Evolutionary conservation across 2,888 invertebrate species (phyloP).

Genomic region (Lottia scabra): DNA sequence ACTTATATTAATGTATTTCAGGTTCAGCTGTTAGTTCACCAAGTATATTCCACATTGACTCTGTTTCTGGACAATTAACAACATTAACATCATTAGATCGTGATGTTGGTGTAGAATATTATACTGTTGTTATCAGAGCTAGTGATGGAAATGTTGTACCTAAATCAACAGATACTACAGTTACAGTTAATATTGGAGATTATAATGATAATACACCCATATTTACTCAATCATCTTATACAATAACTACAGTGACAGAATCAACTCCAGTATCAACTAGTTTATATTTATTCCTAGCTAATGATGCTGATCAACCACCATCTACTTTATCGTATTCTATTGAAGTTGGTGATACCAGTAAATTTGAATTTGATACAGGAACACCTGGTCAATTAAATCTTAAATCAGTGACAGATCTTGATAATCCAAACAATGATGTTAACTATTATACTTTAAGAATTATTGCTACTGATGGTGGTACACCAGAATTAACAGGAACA

Average conservation of each 20-base stretch:
- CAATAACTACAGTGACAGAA: slow-evolving; percentile 30
- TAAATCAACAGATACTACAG: background rate
- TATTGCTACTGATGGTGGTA: slow-evolving; percentile 28
- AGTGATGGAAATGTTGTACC: slow-evolving; percentile 18
- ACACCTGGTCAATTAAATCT: slow-evolving; percentile 32
- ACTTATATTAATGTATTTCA: slow-evolving; percentile 6
- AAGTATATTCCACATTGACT: slow-evolving; percentile 40
- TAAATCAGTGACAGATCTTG: slow-evolving; percentile 20
- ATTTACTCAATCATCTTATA: slow-evolving; percentile 14
- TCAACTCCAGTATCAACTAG: slow-evolving; percentile 24
- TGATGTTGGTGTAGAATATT: slow-evolving; percentile 32
- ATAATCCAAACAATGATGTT: slow-evolving; percentile 31
- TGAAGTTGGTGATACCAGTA: slow-evolving; percentile 25
- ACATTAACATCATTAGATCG: slow-evolving; percentile 35
- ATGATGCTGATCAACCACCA: slow-evolving; percentile 36
- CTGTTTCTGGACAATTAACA: slow-evolving; percentile 37
- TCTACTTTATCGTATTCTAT: slow-evolving; percentile 32
- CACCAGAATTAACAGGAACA: slow-evolving; percentile 19
- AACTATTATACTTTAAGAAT: slow-evolving; percentile 30
- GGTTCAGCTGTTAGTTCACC: slow-evolving; percentile 17
- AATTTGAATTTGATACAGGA: slow-evolving; percentile 32
- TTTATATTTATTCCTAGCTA: slow-evolving; percentile 28
- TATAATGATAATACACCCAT: slow-evolving; percentile 31
- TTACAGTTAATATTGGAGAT: slow-evolving; percentile 24
- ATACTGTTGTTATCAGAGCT: slow-evolving; percentile 17